Percentiles rank a stretch among this genome's conserved stretches.
Evolutionary conservation across 2,113 vertebrate species (phyloP).

Genomic region (Triplophysa dalaica): DNA sequence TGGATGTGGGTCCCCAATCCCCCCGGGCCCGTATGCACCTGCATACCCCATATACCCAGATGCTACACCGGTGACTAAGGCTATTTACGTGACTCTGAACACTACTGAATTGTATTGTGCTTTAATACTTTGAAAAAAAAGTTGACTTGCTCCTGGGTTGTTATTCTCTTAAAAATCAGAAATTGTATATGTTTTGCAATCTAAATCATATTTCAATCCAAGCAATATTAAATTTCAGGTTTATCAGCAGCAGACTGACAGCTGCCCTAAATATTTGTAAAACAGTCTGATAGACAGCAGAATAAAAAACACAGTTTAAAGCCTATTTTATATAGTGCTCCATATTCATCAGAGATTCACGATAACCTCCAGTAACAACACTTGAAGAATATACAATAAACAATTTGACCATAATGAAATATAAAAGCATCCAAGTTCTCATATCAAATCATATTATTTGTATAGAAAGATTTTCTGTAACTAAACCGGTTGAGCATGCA

Average conservation of each 20-base stretch:
- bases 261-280: neutral
- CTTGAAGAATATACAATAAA: no score
- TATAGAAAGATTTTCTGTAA: no score
- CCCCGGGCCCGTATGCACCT: no score
- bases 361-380: no score
- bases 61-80: no score
- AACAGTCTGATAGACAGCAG: neutral
- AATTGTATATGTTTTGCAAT: neutral
- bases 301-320: neutral
- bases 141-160: neutral
- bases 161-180: neutral
- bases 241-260: neutral
- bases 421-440: neutral
- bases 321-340: no score
- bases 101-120: neutral
- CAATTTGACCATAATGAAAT: neutral
- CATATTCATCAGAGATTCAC: neutral
- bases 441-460: no score
- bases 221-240: neutral
- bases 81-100: no score
- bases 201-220: neutral
- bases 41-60: no score
- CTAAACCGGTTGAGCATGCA: no score
- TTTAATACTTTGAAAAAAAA: neutral
- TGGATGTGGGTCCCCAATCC: no score